Conservation (phyloP, 2,113 vertebrate genomes). For the Elephantulus edwardii region DNA sequence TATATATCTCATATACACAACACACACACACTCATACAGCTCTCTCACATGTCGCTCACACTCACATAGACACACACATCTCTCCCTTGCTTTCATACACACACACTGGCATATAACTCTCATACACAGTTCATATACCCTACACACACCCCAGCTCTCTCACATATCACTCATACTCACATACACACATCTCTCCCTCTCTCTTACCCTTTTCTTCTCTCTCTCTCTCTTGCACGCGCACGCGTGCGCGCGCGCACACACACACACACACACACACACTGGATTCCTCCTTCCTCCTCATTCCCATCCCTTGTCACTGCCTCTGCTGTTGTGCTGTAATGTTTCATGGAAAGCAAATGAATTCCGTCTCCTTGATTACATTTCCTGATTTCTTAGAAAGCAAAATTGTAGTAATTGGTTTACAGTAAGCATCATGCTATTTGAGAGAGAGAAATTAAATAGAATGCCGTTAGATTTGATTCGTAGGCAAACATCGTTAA, state of each 20-base stretch:
- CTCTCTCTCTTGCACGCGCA: neutral
- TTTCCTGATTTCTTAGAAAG: conserved; percentile 76
- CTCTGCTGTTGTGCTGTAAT: fast-evolving
- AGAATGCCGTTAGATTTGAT: conserved; percentile 31
- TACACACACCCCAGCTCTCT: neutral
- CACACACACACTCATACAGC: neutral
- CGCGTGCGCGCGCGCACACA: no score
- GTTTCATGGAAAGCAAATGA: conserved; percentile 62
- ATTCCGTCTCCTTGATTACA: conserved; percentile 66
- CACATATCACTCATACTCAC: neutral
- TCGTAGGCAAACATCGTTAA: conserved; percentile 62
- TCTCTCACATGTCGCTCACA: neutral
- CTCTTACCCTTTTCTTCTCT: neutral
- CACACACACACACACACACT: neutral
- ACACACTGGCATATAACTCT: neutral
- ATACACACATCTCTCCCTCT: neutral
- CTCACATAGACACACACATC: neutral
- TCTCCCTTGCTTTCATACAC: neutral
- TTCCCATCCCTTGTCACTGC: neutral
- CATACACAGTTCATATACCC: neutral
- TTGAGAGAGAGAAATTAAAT: conserved; percentile 57
- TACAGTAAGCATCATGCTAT: conserved; percentile 64
- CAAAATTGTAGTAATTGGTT: conserved; percentile 71
- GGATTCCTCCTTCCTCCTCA: neutral
- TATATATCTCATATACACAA: neutral